Evolutionary conservation across 1,140 invertebrate species (phyloP).

Genomic region (Centruroides sculpturatus): DNA sequence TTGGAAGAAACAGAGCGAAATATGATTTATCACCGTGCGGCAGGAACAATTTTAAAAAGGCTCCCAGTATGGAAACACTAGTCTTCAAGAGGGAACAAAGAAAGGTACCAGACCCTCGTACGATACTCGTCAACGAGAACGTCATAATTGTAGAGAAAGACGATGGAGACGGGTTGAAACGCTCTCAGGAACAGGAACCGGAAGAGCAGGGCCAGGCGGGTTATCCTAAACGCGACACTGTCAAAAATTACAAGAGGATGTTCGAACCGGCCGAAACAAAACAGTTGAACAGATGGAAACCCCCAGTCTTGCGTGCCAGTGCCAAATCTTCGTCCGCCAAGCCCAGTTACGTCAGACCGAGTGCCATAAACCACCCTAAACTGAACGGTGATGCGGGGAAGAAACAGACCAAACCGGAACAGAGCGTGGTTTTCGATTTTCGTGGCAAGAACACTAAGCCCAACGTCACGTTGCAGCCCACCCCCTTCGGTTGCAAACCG

Average conservation of each 20-base stretch:
- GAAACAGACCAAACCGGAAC: neutral
- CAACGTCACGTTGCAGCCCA: constrained; percentile 7
- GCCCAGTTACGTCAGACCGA: neutral
- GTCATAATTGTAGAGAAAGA: constrained; percentile 30
- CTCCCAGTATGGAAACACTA: constrained; percentile 15
- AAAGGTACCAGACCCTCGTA: neutral
- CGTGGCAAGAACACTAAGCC: constrained; percentile 12
- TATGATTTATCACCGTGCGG: constrained; percentile 23
- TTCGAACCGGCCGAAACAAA: constrained; percentile 44
- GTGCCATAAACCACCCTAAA: neutral
- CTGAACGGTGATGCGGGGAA: neutral
- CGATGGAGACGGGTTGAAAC: constrained; percentile 9
- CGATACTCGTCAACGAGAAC: constrained; percentile 28
- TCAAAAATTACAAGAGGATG: constrained; percentile 62
- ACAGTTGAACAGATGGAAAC: neutral
- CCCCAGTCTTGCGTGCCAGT: constrained; percentile 16
- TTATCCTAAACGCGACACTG: constrained; percentile 59
- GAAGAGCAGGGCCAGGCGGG: constrained; percentile 46
- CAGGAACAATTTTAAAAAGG: constrained; percentile 4
- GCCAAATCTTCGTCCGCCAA: neutral
- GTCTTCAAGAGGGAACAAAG: neutral
- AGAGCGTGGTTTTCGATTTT: constrained; percentile 13
- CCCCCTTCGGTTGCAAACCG: constrained; percentile 4
- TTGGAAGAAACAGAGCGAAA: neutral
- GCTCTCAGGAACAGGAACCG: constrained; percentile 31